phyloP scores from a whole-genome alignment of 1,140 invertebrate genomes.

The Pseudomyrmex sp. region DNA sequence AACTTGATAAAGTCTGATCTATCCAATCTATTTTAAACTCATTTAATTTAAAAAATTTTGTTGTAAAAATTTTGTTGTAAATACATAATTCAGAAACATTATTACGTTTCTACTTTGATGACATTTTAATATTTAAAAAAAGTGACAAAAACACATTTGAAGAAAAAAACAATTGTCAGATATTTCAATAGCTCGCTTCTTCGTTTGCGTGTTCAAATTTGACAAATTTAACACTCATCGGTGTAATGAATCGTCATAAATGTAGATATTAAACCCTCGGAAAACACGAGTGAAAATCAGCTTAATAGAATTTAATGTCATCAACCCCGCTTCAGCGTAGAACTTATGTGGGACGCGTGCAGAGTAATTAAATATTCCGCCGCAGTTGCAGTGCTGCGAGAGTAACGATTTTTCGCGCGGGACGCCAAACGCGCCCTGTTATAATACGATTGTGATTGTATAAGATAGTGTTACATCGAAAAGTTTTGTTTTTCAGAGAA shows the following conservation, averaged over 20 bases:
- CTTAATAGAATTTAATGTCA: slow-evolving; percentile 60
- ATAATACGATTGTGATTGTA: background rate
- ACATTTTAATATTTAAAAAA: too few relatives aligned
- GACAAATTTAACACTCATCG: slow-evolving; percentile 30
- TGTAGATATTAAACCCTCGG: slow-evolving; percentile 48
- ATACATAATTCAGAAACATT: too few relatives aligned
- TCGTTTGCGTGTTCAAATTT: slow-evolving; percentile 13
- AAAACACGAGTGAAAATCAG: slow-evolving; percentile 45
- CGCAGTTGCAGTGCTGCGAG: slow-evolving; percentile 30
- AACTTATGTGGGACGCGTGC: slow-evolving; percentile 51
- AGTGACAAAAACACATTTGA: too few relatives aligned
- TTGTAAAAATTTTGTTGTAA: background rate
- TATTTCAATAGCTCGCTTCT: background rate
- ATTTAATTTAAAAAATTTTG: background rate
- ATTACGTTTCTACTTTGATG: too few relatives aligned
- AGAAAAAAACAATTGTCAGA: background rate
- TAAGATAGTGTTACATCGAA: background rate
- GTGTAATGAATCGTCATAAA: slow-evolving; percentile 47
- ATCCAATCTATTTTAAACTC: too few relatives aligned
- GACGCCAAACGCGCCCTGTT: slow-evolving; percentile 9
- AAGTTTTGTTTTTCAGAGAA: too few relatives aligned
- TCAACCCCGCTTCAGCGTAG: slow-evolving; percentile 55
- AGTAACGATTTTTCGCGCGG: slow-evolving; percentile 47
- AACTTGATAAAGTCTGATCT: too few relatives aligned
- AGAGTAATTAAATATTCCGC: slow-evolving; percentile 50